phyloP scores from a whole-genome alignment of 2,888 invertebrate species.

The Stomorhina lunata region DNA sequence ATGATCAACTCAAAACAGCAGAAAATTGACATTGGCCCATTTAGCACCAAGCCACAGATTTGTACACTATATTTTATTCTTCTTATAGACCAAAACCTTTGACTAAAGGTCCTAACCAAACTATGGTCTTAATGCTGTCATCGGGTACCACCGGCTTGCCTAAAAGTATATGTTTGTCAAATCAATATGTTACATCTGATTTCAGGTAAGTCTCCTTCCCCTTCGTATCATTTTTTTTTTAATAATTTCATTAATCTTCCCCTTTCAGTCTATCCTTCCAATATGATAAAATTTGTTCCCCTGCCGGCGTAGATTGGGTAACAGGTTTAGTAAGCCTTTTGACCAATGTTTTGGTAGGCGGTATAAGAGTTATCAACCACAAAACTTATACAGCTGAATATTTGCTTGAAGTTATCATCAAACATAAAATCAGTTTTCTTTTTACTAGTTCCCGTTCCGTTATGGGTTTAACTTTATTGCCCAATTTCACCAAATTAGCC shows the following conservation, averaged over 20 bases:
- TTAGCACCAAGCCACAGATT: too few species aligned
- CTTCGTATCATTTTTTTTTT: too few species aligned
- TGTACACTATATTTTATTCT: not conserved
- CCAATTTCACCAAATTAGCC: constrained; percentile 67
- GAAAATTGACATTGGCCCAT: too few species aligned
- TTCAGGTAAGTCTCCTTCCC: constrained; percentile 4
- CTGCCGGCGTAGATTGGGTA: constrained; percentile 52
- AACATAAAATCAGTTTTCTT: constrained; percentile 71
- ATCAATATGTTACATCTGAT: not conserved
- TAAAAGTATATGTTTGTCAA: constrained; percentile 49
- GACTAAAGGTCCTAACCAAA: constrained; percentile 50
- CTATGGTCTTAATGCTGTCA: constrained; percentile 47
- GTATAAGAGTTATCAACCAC: constrained; percentile 57
- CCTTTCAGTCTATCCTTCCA: not conserved
- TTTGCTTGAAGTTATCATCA: constrained; percentile 70
- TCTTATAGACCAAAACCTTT: constrained; percentile 39
- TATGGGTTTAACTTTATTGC: constrained; percentile 65
- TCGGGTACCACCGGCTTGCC: constrained; percentile 56
- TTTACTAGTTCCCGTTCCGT: constrained; percentile 71
- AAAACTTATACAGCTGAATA: constrained; percentile 69
- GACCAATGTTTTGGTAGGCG: constrained; percentile 28
- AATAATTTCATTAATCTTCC: not conserved
- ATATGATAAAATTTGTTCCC: not conserved
- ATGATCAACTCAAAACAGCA: too few species aligned
- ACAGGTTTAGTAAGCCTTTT: constrained; percentile 31